Conservation (phyloP, 1,140 invertebrate species). For the Trichogramma pretiosum region DNA sequence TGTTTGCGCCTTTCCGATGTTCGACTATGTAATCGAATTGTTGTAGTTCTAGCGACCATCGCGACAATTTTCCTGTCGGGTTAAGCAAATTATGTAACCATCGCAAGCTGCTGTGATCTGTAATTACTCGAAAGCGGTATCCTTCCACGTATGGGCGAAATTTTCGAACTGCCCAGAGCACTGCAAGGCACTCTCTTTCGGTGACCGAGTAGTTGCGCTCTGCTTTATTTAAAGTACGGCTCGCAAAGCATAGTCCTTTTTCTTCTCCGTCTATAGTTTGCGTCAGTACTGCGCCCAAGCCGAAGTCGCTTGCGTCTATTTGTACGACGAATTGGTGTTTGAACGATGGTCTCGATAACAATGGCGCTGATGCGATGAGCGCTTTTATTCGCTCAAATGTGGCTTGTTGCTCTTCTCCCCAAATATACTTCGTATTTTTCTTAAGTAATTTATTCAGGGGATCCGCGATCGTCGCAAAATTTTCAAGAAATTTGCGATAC, state of each 20-base stretch:
- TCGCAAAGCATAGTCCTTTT: slow-evolving; percentile 31
- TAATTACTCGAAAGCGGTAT: slow-evolving; percentile 32
- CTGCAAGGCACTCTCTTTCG: background rate
- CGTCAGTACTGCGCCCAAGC: slow-evolving; percentile 29
- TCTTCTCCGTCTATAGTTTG: slow-evolving; percentile 34
- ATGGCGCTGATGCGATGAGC: slow-evolving; percentile 8
- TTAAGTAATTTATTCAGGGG: slow-evolving; percentile 25
- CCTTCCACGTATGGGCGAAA: background rate
- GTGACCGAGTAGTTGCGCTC: background rate
- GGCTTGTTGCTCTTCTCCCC: slow-evolving; percentile 21
- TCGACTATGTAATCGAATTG: slow-evolving; percentile 24
- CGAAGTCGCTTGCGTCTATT: slow-evolving; percentile 24
- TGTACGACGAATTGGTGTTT: slow-evolving; percentile 14
- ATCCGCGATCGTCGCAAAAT: slow-evolving; percentile 36
- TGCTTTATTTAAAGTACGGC: slow-evolving; percentile 18
- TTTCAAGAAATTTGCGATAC: slow-evolving; percentile 37
- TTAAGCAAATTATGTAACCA: slow-evolving; percentile 19
- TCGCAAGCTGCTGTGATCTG: slow-evolving; percentile 17
- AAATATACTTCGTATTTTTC: slow-evolving; percentile 21
- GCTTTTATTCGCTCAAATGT: slow-evolving; percentile 20
- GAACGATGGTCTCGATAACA: slow-evolving; percentile 19
- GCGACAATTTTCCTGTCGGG: slow-evolving; percentile 27
- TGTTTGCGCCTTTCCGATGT: slow-evolving; percentile 19
- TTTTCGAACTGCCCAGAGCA: background rate
- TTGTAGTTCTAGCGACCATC: slow-evolving; percentile 31